A percentile compares a stretch with the other conserved stretches of the same genome.
Conservation (phyloP, 2,113 vertebrate genomes). For the Sceloporus tristichus region DNA sequence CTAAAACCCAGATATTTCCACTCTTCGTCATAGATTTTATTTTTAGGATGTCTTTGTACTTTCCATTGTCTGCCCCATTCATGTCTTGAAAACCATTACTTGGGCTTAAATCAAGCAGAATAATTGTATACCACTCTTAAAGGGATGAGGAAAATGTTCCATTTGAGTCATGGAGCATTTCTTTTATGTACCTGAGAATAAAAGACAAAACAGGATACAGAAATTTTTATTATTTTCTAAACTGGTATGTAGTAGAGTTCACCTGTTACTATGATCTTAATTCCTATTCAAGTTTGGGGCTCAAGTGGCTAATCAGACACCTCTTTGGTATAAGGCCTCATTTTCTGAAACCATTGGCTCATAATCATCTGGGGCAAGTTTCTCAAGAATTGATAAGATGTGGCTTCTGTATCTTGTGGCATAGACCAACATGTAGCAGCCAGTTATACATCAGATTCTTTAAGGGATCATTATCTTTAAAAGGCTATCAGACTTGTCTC, state of each 20-base stretch:
- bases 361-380: background rate
- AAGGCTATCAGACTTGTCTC: background rate
- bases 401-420: no score
- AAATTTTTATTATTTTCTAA: background rate
- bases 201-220: background rate
- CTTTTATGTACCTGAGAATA: background rate
- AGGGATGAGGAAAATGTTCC: background rate
- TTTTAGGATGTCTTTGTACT: slow-evolving; percentile 1
- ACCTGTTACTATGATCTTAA: background rate
- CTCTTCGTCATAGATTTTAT: background rate
- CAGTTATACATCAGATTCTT: background rate
- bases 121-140: background rate
- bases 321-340: background rate
- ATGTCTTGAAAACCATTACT: background rate
- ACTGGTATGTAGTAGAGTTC: background rate
- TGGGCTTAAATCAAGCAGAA: background rate
- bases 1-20: background rate
- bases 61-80: background rate
- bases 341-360: background rate
- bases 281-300: background rate
- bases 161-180: background rate
- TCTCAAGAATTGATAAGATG: background rate
- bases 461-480: background rate
- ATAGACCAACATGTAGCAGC: background rate
- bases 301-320: background rate